Base-by-base conservation (phyloP, 2,113 vertebrate genomes). In the Caranx melampygus region DNA sequence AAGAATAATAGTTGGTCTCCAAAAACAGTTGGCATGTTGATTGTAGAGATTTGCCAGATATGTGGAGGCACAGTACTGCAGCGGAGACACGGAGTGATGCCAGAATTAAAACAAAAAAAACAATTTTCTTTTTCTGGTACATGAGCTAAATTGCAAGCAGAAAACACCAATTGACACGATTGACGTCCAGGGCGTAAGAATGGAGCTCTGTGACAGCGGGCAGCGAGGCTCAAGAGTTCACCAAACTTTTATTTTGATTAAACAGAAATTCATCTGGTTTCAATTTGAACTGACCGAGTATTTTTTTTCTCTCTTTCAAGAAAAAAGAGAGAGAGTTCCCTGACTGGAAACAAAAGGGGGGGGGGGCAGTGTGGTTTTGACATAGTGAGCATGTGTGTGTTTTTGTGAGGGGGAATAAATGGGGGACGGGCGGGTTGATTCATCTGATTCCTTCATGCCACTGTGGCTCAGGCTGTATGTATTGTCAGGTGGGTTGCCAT, bases 401-500 rank as follows among this genome's bases (percentile, higher is more conserved):
- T 80, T 81, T 52, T 76, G 31, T 34, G 6, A 26, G 37, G 16
- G 16, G 66, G 61, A 42, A 68, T 60, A 60, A 69, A 14, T 13
- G 14, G 13, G 3, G 14, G 45, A 26, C 26, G 26, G 3, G 5
- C n/a, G 71, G 67, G 47, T 87, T 83, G 84, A 87, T 85, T 87
- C 67, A 91, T 79, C 78, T 79, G 89, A 92, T 83, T 90, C 79
- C 74, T 88, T 86, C 75, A 88, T 82, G 79, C 82, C 88, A 74
- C 75, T 90, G 81, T 92, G 87, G 86, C 76, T 88, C 55, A 88
- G 74, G 78, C 81, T 82, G 76, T 87, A 87, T 89, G 91, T 90
- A 91, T 92, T 91, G 87, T 87, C 78, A 52, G 75, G 35, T 1
- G 7, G 65, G 87, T 92, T 81, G 58, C 83, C 74, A 75, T 90